phyloP scores from a whole-genome alignment of 2,797 vertebrate genomes.

The Brachymystax lenok region DNA sequence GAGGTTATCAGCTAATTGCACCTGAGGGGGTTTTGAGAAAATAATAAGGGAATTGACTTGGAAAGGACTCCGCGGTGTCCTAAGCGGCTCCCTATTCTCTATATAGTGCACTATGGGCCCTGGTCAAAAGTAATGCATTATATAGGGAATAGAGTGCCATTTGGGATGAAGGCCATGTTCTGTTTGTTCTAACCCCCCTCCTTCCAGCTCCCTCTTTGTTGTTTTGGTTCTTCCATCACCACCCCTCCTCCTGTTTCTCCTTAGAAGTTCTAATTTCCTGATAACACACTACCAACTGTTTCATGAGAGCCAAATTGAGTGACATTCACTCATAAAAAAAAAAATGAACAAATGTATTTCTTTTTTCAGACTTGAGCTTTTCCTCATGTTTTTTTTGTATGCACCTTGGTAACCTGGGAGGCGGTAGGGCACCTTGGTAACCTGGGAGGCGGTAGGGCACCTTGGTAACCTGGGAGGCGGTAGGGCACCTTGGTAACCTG shows the following conservation, averaged over 20 bases:
- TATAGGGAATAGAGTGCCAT: too few relatives aligned
- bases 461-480: too few relatives aligned
- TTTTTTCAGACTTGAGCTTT: constrained; percentile 21
- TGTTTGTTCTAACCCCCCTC: neutral
- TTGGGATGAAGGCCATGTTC: neutral
- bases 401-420: constrained; percentile 10
- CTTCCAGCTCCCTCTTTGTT: neutral
- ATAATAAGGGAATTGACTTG: neutral
- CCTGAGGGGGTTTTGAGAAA: neutral
- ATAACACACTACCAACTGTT: constrained; percentile 29
- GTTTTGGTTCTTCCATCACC: neutral
- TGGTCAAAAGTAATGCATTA: too few relatives aligned
- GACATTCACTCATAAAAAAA: constrained; percentile 31
- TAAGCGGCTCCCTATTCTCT: too few relatives aligned
- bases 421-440: too few relatives aligned
- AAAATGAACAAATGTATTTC: neutral
- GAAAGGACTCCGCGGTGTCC: neutral
- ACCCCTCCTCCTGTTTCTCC: constrained; percentile 1
- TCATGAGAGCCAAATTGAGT: constrained; percentile 30
- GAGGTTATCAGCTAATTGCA: neutral
- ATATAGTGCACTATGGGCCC: too few relatives aligned
- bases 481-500: too few relatives aligned
- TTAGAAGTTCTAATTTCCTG: constrained; percentile 10
- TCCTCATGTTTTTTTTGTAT: constrained; percentile 20
- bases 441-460: too few relatives aligned